These are phyloP conservation scores for Pyxicephalus adspersus DNA, from an alignment of 2,113 vertebrate genomes.

Conservation along the genomic window DNA sequence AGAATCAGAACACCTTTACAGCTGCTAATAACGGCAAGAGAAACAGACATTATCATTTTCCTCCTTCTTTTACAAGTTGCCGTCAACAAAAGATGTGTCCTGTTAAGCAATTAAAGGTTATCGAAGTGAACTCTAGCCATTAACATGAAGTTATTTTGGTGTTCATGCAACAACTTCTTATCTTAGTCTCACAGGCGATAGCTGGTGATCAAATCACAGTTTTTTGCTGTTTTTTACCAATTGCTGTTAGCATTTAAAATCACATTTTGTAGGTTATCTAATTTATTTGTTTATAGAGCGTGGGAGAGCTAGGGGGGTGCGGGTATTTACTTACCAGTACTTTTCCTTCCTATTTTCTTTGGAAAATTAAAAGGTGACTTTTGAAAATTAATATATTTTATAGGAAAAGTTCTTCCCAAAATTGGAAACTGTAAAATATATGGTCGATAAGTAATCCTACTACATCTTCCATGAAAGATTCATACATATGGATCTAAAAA, in stretches of 20 bases:
- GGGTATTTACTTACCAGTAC: conserved; percentile 56
- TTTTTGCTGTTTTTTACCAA: conserved; percentile 64
- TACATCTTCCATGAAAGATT: no score
- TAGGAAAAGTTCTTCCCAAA: no score
- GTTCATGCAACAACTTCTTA: conserved; percentile 61
- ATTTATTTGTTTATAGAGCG: conserved; percentile 16
- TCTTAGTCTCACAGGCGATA: conserved; percentile 69
- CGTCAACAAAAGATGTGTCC: conserved; percentile 41
- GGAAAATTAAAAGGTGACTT: no score
- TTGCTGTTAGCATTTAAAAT: conserved; percentile 70
- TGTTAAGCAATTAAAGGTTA: conserved; percentile 58
- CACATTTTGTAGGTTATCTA: conserved; percentile 67
- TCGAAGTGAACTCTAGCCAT: conserved; percentile 58
- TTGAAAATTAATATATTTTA: no score
- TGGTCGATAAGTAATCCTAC: no score
- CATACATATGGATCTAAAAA: no score
- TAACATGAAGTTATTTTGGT: conserved; percentile 52
- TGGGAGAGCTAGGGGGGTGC: conserved; percentile 45
- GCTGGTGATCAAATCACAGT: conserved; percentile 64
- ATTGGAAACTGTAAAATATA: no score
- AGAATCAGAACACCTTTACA: conserved; percentile 2
- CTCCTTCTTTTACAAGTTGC: conserved; percentile 23
- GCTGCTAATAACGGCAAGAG: conserved; percentile 4
- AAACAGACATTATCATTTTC: conserved; percentile 14
- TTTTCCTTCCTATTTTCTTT: conserved; percentile 52